Conservation (phyloP, 2,888 invertebrate genomes). For the Harpalus rufipes region DNA sequence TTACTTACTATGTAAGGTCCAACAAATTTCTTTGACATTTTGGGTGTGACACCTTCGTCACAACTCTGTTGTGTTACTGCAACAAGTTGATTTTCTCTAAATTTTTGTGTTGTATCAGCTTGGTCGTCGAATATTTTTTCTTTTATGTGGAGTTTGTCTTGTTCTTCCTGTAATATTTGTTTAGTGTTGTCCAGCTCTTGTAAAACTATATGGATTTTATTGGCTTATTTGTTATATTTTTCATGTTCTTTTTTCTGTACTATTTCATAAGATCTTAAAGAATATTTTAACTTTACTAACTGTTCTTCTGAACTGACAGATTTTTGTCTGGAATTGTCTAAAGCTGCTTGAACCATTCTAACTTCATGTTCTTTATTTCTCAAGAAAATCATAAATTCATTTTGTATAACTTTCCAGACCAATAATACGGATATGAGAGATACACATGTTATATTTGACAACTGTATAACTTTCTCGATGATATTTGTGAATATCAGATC, state of each 20-base stretch:
- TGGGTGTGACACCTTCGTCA: no score
- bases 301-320: slow-evolving; percentile 27
- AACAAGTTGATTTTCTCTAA: slow-evolving; percentile 53
- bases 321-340: slow-evolving; percentile 11
- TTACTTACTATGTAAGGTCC: no score
- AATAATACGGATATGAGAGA: no score
- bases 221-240: not conserved
- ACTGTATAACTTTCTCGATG: no score
- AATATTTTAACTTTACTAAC: slow-evolving; percentile 26
- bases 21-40: no score
- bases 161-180: slow-evolving; percentile 42
- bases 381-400: no score
- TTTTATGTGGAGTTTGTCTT: slow-evolving; percentile 60
- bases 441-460: no score
- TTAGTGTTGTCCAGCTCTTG: slow-evolving; percentile 38
- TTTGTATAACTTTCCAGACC: no score
- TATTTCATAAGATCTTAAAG: slow-evolving; percentile 26
- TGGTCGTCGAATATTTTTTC: slow-evolving; percentile 64
- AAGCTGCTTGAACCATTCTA: slow-evolving; percentile 32
- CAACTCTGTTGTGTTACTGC: no score
- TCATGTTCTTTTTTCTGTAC: not conserved
- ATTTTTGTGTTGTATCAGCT: slow-evolving; percentile 53
- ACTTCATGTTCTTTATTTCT: slow-evolving; percentile 56
- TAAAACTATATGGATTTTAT: slow-evolving; percentile 13
- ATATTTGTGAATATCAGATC: no score